Percentiles rank a stretch among this genome's conserved stretches.
phyloP scores from a whole-genome alignment of 2,797 vertebrate genomes.

The Uromys caudimaculatus region DNA sequence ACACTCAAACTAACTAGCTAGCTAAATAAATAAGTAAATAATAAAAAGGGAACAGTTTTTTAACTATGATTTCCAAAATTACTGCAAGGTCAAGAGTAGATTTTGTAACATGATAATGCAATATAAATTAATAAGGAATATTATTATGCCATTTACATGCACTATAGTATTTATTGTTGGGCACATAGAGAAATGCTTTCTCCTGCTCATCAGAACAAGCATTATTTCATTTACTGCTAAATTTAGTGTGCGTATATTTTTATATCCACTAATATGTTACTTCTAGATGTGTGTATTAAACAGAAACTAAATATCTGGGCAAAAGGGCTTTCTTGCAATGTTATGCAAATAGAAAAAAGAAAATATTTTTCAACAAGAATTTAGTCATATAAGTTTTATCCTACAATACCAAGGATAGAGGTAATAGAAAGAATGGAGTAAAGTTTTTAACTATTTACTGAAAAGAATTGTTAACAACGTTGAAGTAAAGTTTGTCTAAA shows the following conservation, averaged over 20 bases:
- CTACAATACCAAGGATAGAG: neutral
- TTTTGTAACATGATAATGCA: neutral
- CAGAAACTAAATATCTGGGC: neutral
- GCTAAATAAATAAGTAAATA: neutral
- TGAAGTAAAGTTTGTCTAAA: neutral
- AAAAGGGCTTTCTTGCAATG: neutral
- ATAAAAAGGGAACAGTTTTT: too few relatives aligned
- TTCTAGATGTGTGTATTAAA: neutral
- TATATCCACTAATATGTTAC: neutral
- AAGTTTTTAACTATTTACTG: neutral
- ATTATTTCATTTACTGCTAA: neutral
- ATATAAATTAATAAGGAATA: neutral
- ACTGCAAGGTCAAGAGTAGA: neutral
- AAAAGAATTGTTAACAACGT: neutral
- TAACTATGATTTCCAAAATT: constrained; percentile 16
- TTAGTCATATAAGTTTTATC: neutral
- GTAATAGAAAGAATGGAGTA: neutral
- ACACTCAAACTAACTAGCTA: neutral
- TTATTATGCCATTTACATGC: neutral
- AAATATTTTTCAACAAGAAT: neutral
- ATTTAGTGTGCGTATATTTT: neutral
- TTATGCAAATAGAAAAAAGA: neutral
- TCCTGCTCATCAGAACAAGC: neutral
- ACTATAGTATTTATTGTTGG: neutral
- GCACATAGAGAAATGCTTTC: neutral